Evolutionary conservation across 2,797 vertebrate species (phyloP), one percentile per base, ranked within the genome.

Genomic region (Alosa sapidissima): DNA sequence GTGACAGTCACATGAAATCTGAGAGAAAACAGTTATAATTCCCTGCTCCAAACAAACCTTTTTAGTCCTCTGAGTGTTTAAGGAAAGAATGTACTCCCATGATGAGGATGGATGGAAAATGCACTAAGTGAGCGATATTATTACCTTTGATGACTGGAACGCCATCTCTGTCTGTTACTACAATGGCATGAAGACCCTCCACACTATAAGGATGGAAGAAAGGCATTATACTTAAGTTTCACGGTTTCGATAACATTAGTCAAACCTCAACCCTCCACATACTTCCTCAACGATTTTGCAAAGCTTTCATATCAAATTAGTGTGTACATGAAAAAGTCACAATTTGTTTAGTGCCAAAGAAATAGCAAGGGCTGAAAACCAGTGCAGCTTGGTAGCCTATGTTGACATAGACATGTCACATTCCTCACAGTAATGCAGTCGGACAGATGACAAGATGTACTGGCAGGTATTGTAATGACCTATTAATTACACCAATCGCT

Each of bases 141-240:
- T 84, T 96, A 98, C 98, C 98, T 98, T 99, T 99, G 89, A 99
- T 96, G 84, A 99, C 97, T 54, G 98, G 98, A 60, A 99, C 98
- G 1, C 98, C 98, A 45, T 99, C 98, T 89, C 98, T 95, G 52
- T 99, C 98, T 8, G 97, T 99, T 58, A 99, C 97, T 1, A 99
- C 96, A 75, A 99, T 97, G 14, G 97, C 98, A 92, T 99, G 98
- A 85, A 99, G 97, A n/a, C 97, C 97, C 94, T 99, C 97, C 87
- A 99, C 94, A 7, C 98, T 99, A 87, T 0, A 85, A 81, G 52
- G 68, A 81, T 11, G 84, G 16, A 54, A 45, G 36, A 16, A 16
- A 75, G 33, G 4, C 2, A 16, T 41, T 41, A 8, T 13, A 84
- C 21, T 24, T 3, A 28, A 81, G 51, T 62, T 54, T 48, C 16